Conservation (phyloP, 2,113 vertebrate species). For the Callochromis pleurospilus region DNA sequence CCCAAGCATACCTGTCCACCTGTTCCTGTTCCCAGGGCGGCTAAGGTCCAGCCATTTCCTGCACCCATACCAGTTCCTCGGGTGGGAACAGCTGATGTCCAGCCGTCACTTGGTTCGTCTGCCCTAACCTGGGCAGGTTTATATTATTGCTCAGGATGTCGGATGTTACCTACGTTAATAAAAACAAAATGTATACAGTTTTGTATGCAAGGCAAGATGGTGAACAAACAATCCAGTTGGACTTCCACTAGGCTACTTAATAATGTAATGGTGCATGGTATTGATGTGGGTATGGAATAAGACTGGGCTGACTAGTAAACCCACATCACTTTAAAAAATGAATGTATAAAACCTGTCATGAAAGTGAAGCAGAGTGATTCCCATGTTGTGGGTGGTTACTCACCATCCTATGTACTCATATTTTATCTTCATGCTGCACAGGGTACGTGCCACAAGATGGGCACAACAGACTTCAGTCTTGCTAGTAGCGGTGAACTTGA, state of each 20-base stretch:
- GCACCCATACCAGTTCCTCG: neutral
- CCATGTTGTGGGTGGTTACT: neutral
- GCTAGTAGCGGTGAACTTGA: rapidly evolving
- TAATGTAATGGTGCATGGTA: neutral
- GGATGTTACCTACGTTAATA: neutral
- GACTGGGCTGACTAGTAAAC: neutral
- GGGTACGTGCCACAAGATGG: neutral
- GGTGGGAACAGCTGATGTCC: neutral
- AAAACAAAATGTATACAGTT: neutral
- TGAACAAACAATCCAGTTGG: neutral
- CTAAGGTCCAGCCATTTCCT: neutral
- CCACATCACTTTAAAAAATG: neutral
- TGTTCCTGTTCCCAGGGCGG: neutral
- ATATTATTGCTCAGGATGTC: neutral
- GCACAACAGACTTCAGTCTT: neutral
- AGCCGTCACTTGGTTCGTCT: neutral
- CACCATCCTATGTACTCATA: neutral
- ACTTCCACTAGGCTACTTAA: neutral
- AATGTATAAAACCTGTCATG: neutral
- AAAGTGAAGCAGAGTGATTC: neutral
- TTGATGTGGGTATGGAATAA: neutral
- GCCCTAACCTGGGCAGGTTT: neutral
- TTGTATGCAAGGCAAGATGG: neutral
- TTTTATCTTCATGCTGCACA: neutral
- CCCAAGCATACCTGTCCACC: neutral